Conservation (phyloP, 2,797 vertebrate species). For the Sebastes reedi region DNA sequence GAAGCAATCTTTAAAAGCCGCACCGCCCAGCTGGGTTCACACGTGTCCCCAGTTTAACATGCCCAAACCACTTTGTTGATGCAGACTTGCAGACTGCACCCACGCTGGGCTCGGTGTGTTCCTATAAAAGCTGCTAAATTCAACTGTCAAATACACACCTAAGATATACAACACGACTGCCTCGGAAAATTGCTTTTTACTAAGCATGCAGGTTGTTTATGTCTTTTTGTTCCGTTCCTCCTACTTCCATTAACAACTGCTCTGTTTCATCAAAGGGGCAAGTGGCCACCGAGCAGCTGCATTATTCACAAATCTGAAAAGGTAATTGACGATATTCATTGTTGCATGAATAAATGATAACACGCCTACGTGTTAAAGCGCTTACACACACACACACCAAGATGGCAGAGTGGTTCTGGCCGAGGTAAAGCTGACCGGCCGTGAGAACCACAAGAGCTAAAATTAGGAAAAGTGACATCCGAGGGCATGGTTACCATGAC, state of each 20-base stretch:
- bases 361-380: not conserved
- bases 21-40: conserved; percentile 38
- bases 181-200: conserved; percentile 20
- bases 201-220: conserved; percentile 6
- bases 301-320: conserved; percentile 47
- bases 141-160: conserved; percentile 15
- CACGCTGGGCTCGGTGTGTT: not conserved
- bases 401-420: conserved; percentile 16
- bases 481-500: conserved; percentile 76
- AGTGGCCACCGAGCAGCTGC: conserved; percentile 2
- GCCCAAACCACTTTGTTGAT: conserved; percentile 38
- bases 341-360: conserved; percentile 50
- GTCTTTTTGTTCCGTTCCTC: not conserved
- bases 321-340: conserved; percentile 28
- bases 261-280: conserved; percentile 20
- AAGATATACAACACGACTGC: conserved; percentile 3
- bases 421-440: conserved; percentile 44
- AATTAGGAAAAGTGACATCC: conserved; percentile 69
- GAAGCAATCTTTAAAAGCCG: conserved; percentile 43
- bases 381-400: not conserved
- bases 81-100: conserved; percentile 34
- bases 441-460: conserved; percentile 65
- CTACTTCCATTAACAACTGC: conserved; percentile 25
- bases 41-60: conserved; percentile 20
- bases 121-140: conserved; percentile 24